Evolutionary conservation across 2,888 invertebrate species (phyloP).

Genomic region (Clitarchus hookeri): DNA sequence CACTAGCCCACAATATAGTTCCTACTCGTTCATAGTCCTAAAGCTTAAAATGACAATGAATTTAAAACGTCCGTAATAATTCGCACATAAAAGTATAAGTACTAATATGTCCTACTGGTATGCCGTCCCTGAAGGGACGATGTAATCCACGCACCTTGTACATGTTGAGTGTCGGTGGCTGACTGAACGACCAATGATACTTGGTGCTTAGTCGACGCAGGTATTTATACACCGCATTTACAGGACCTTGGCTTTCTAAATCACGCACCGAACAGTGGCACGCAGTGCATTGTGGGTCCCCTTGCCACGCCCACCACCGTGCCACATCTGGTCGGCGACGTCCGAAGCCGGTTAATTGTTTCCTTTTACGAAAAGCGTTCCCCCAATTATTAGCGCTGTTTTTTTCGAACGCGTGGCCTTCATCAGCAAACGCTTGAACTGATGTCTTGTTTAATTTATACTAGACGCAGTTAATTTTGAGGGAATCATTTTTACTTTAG

Average conservation of each 20-base stretch:
- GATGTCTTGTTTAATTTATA: too few relatives aligned
- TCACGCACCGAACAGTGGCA: neutral
- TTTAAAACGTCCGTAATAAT: too few relatives aligned
- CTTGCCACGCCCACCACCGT: neutral
- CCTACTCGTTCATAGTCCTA: too few relatives aligned
- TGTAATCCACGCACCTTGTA: neutral
- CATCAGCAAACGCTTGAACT: too few relatives aligned
- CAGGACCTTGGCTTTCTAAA: neutral
- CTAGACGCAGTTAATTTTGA: too few relatives aligned
- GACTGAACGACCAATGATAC: conserved; percentile 3
- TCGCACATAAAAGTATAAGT: too few relatives aligned
- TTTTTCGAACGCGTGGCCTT: too few relatives aligned
- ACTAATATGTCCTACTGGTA: too few relatives aligned
- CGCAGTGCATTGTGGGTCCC: neutral
- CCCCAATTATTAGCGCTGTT: too few relatives aligned
- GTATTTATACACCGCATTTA: neutral
- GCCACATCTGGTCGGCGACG: neutral
- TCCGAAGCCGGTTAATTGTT: neutral
- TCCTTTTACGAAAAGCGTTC: neutral
- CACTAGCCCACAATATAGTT: too few relatives aligned
- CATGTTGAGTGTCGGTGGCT: neutral
- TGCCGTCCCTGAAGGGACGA: neutral
- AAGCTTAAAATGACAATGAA: too few relatives aligned
- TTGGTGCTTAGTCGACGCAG: neutral
- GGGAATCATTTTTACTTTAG: too few relatives aligned